These are phyloP conservation scores for Urophycis tenuis DNA, from an alignment of 2,797 vertebrate genomes.

Conservation along the genomic window DNA sequence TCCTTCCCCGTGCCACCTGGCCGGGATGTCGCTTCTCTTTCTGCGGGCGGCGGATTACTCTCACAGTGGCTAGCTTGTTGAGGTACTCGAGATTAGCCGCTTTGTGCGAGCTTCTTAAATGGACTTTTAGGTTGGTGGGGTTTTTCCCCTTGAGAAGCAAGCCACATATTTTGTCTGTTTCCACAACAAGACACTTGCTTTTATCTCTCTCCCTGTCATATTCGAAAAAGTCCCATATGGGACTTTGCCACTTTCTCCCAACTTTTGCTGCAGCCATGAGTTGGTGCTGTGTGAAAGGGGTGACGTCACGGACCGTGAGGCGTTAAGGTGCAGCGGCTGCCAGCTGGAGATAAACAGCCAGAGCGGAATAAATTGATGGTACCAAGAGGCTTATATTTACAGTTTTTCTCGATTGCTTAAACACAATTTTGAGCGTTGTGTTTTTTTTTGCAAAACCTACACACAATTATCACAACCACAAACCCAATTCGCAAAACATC, in stretches of 20 bases:
- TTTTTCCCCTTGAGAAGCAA: constrained; percentile 3
- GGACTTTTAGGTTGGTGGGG: neutral
- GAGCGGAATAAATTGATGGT: no score
- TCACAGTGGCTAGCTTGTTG: neutral
- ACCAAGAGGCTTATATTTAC: no score
- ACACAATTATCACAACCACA: no score
- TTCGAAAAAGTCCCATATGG: constrained; percentile 7
- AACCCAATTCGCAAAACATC: no score
- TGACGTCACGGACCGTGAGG: no score
- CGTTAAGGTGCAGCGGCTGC: no score
- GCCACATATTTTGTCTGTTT: constrained; percentile 8
- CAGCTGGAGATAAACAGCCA: no score
- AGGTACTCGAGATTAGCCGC: neutral
- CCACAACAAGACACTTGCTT: constrained; percentile 9
- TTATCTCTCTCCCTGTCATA: neutral
- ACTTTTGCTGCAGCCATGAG: neutral
- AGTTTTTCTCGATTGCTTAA: no score
- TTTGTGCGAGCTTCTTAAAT: constrained; percentile 4
- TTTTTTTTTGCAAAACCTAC: no score
- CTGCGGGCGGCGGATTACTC: neutral
- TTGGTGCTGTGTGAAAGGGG: neutral
- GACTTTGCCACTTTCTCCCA: neutral
- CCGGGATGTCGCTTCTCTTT: neutral
- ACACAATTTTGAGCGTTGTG: no score
- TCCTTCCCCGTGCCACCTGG: neutral